Evolutionary conservation across 2,797 vertebrate species (phyloP).

Genomic region (Lacerta bilineata): DNA sequence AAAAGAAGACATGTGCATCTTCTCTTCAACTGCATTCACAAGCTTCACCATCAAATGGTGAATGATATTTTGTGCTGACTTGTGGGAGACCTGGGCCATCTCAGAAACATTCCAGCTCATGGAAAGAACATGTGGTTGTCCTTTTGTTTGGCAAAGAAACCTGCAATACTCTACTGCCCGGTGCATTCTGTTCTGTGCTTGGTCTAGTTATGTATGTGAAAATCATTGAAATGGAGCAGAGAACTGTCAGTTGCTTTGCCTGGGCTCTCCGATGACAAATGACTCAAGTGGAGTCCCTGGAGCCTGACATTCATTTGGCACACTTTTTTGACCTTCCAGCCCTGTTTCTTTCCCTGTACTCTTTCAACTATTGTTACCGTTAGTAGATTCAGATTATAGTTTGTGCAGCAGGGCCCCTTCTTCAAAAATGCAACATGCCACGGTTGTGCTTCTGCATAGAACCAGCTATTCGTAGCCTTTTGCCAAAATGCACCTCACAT

Average conservation of each 20-base stretch:
- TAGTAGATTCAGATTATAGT: neutral
- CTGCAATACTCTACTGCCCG: neutral
- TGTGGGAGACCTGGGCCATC: neutral
- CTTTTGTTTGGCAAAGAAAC: neutral
- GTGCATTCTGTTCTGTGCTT: slow-evolving; percentile 15
- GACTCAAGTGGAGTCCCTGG: slow-evolving; percentile 22
- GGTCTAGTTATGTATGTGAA: neutral
- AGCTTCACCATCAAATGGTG: neutral
- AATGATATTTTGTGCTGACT: neutral
- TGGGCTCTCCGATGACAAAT: slow-evolving; percentile 1
- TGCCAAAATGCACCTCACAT: neutral
- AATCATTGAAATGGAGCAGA: slow-evolving; percentile 8
- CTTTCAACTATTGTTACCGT: neutral
- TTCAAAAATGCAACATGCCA: neutral
- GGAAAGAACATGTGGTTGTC: neutral
- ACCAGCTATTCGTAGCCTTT: neutral
- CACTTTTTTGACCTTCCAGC: neutral
- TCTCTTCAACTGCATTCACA: neutral
- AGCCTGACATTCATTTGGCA: neutral
- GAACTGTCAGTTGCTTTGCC: neutral
- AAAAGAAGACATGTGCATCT: neutral
- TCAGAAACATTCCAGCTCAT: neutral
- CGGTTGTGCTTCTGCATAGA: neutral
- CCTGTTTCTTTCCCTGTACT: slow-evolving; percentile 19
- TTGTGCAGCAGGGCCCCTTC: neutral